Evolutionary conservation across 2,797 vertebrate species (phyloP).

Genomic region (Hybognathus amarus): DNA sequence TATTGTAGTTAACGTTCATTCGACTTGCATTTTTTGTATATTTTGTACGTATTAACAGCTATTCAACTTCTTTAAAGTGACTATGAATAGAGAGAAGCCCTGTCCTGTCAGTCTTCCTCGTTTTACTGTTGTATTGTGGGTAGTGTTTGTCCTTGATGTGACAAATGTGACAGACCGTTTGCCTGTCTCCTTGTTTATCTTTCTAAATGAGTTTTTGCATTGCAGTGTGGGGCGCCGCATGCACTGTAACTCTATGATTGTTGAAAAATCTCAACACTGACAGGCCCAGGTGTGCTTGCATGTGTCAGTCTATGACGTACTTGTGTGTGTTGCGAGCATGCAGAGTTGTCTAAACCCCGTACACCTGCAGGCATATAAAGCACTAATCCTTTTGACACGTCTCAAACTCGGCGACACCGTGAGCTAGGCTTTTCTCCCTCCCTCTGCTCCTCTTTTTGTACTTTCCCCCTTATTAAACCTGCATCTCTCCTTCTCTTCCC

Average conservation of each 20-base stretch:
- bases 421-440: slow-evolving; percentile 46
- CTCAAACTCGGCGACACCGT: slow-evolving; percentile 25
- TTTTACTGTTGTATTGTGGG: slow-evolving; percentile 10
- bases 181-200: slow-evolving; percentile 22
- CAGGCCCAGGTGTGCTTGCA: slow-evolving; percentile 27
- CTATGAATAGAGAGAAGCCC: not conserved
- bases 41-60: not conserved
- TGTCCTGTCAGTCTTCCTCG: not conserved
- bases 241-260: slow-evolving; percentile 19
- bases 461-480: slow-evolving; percentile 5
- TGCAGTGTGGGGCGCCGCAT: not conserved
- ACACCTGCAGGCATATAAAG: slow-evolving; percentile 62
- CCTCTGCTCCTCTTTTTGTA: slow-evolving; percentile 27
- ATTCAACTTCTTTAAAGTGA: not conserved
- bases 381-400: slow-evolving; percentile 72
- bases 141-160: slow-evolving; percentile 29
- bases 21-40: no score
- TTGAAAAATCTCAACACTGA: slow-evolving; percentile 41
- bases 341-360: slow-evolving; percentile 28
- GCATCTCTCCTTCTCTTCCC: slow-evolving; percentile 48
- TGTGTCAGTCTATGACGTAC: not conserved
- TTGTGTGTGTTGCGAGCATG: slow-evolving; percentile 4
- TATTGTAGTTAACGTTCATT: not conserved
- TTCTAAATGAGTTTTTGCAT: slow-evolving; percentile 9
- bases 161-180: slow-evolving; percentile 2